Evolutionary conservation across 2,113 vertebrate genomes (phyloP), one percentile per base, ranked within the genome.

Genomic region (Illadopsis cleaveri): DNA sequence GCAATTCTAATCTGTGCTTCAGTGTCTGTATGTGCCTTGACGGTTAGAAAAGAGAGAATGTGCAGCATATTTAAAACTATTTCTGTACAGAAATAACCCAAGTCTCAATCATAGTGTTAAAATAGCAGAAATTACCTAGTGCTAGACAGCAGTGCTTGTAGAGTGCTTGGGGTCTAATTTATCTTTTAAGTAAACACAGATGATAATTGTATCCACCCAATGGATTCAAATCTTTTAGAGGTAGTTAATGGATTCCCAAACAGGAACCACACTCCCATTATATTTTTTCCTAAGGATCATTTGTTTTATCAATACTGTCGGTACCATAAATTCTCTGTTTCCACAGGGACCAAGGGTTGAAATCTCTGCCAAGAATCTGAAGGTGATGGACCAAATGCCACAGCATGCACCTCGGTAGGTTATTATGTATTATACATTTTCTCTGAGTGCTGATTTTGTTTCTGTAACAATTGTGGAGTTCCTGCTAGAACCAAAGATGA

Each of bases 341-440:
- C 82, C 85, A 76, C 89, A 99, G 99, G 99, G 99, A 76, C 98
- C 99, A 88, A 98, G 99, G 96, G 99, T 99, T 78, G 99, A 99
- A 97, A 99, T 99, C 93, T 98, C 99, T 94, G 99, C 99, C 92
- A 99, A 99, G 97, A 99, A 99, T 93, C 98, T 99, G 71, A 99
- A 99, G 96, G 98, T 99, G 94, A 99, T 99, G 99, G 99, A 99
- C 97, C 99, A 99, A 98, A 99, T 99, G 99, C 99, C 99, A 40
- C 98, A 98, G 71, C 97, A 97, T 88, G 99, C 99, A 60, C 99
- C 99, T 48, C 98, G 99, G 99, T 99, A 98, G 93, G 98, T 97
- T 44, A 11, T 54, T 83, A 9, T 15, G 9, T 72, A 25, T 75
- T 75, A 15, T 1, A 28, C 13, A 5, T 78, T 70, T 90, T 83